phyloP scores from a whole-genome alignment of 2,113 vertebrate species.

The Pampusana beccarii region DNA sequence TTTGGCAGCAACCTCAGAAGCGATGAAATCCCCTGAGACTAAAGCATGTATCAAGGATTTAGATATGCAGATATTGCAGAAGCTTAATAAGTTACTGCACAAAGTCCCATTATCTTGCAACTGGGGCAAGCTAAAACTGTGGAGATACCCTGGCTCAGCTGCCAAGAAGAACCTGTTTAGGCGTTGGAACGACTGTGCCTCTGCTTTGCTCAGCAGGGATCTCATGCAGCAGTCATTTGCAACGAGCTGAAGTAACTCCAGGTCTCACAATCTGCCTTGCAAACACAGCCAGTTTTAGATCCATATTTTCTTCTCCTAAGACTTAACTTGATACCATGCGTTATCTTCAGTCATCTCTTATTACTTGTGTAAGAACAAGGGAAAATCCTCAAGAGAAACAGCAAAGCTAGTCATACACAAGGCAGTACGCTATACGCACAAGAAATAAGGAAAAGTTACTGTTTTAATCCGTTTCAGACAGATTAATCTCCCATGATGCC shows the following conservation, averaged over 20 bases:
- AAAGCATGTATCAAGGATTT: neutral
- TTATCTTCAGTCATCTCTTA: neutral
- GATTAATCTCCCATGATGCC: neutral
- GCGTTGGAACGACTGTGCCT: neutral
- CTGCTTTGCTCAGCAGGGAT: neutral
- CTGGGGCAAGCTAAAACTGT: neutral
- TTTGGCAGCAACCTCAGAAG: neutral
- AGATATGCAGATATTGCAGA: slow-evolving; percentile 2
- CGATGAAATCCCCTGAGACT: neutral
- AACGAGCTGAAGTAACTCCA: neutral
- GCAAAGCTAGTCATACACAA: neutral
- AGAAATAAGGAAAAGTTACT: neutral
- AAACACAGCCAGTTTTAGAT: neutral
- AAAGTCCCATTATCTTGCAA: neutral
- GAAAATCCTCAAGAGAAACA: neutral
- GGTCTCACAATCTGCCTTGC: neutral
- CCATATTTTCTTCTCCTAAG: neutral
- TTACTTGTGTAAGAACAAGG: neutral
- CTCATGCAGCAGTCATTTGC: neutral
- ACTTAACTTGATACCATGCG: neutral
- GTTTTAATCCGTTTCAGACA: neutral
- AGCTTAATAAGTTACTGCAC: neutral
- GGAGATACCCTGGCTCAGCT: neutral
- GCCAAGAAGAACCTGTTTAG: slow-evolving; percentile 19
- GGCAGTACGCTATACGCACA: neutral